Base-by-base conservation (phyloP, 2,888 invertebrate species). In the Cephalotes varians region DNA sequence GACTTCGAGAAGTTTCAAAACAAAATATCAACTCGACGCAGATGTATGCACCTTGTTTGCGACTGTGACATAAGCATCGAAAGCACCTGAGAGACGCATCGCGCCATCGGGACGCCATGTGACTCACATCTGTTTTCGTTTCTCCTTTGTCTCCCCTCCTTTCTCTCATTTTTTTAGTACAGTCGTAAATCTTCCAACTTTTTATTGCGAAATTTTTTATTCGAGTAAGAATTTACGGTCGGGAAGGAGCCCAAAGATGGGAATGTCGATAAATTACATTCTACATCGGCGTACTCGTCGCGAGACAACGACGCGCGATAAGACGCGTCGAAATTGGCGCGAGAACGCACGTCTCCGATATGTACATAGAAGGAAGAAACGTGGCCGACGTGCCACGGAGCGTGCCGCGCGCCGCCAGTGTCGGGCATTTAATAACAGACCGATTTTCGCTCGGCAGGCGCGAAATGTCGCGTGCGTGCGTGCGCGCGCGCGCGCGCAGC, bases 371-470 rank as follows among this genome's bases (percentile, higher is more conserved):
- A 58, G 58, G 31, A n/a, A 58, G 62, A 37, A 37, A 37, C 37
- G 62, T 37, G 62, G 15, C 37, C 37, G 62, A 34, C 62, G 34
- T 21, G 12, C 2, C 12, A 60, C 21, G 37, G 21, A 37, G 21
- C 37, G 62, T 37, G 62, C 21, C 21, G 62, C 62, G 34, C 60
- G 60, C 34, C 60, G 37, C 62, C 37, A 62, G 37, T 60, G 37
- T 21, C n/a, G 9, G 7, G 12, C 37, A 21, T 62, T 37, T 62
- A 37, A 37, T 21, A 37, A 21, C n/a, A 62, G n/a, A 6, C 37
- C 62, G 62, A 15, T 25, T 64, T 49, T 31, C 31, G 31, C 28
- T 60, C n/a, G n/a, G 21, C 1, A 5, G 60, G 62, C 62, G 37
- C 37, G 10, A 37, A 62, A 21, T 12, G n/a, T 37, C 37, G 62